Base-by-base conservation (phyloP, 2,113 vertebrate genomes). In the Rhegmatorhina hoffmannsi region DNA sequence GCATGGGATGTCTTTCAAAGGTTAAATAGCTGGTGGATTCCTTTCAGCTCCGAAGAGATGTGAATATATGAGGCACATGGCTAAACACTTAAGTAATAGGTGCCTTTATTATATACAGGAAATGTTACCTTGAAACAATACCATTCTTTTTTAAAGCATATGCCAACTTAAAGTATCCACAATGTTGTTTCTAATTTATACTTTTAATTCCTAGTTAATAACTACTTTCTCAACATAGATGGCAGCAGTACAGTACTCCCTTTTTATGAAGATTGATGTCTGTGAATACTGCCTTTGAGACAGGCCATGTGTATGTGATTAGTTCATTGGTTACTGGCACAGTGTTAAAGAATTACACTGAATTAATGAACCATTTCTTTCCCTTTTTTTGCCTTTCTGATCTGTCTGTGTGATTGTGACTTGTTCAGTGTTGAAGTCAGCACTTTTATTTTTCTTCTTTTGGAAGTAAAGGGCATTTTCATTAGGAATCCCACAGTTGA, bases 361-460 rank as follows among this genome's bases (percentile, higher is more conserved):
- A 78, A 75, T 84, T 89, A 90, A 80, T 70, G 86, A 81, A 78
- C 60, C 44, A 14, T 56, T 95, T 47, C 58, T 93, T 91, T 60
- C 40, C 9, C 58, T 74, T 53, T 80, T 80, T 56, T 77, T 66
- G 24, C 38, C 78, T 72, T 89, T 92, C 87, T 94, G 67, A 91
- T 89, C 74, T 82, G 75, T 64, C 77, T 89, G 17, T 72, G 69
- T 82, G 77, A 82, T 62, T 56, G n/a, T 6, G 16, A 68, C 55
- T 93, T 82, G 73, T 85, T 85, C 78, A 58, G 13, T 66, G 38
- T 86, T 91, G 69, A 94, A 87, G 66, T 92, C 89, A 91, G 81
- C 84, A 76, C 59, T 95, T 93, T 53, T 55, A 46, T 91, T 95
- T 95, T 87, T 91, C 87, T 84, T 89, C 73, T 74, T 91, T 91